Evolutionary conservation across 2,888 invertebrate genomes (phyloP).

Genomic region (Xylocampa areola): DNA sequence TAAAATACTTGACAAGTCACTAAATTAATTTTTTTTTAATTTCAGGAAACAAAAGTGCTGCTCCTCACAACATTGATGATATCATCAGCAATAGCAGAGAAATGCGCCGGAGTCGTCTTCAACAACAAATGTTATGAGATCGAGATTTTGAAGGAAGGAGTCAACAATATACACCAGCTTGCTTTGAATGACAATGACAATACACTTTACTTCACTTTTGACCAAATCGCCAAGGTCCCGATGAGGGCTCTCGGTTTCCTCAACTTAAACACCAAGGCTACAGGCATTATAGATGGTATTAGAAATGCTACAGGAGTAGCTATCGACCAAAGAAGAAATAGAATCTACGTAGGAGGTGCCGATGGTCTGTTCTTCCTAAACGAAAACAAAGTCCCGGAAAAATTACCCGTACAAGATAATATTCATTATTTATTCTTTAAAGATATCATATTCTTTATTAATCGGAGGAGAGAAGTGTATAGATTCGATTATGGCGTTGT

Average conservation of each 20-base stretch:
- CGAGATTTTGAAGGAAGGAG: conserved; percentile 78
- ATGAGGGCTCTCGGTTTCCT: conserved; percentile 72
- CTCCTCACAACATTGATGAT: conserved; percentile 56
- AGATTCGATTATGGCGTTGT: conserved; percentile 76
- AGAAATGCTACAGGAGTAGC: conserved; percentile 80
- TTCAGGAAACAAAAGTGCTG: conserved; percentile 62
- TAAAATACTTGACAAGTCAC: no score
- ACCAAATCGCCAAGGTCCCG: conserved; percentile 68
- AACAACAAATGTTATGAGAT: conserved; percentile 75
- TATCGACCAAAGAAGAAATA: conserved; percentile 74
- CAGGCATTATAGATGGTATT: conserved; percentile 74
- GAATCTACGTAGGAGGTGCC: conserved; percentile 77
- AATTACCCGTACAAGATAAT: conserved; percentile 74
- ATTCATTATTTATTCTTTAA: conserved; percentile 75
- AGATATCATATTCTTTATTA: conserved; percentile 75
- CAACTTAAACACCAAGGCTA: conserved; percentile 66
- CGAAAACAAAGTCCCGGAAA: conserved; percentile 71
- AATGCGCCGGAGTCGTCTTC: conserved; percentile 75
- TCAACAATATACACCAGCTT: conserved; percentile 75
- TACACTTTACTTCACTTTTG: conserved; percentile 79
- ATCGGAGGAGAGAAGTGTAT: conserved; percentile 70
- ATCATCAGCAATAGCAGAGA: conserved; percentile 61
- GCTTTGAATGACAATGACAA: conserved; percentile 76
- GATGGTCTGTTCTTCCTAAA: conserved; percentile 79
- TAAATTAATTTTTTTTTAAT: no score